Evolutionary conservation across 2,113 vertebrate species (phyloP).

Genomic region (Gadus macrocephalus): DNA sequence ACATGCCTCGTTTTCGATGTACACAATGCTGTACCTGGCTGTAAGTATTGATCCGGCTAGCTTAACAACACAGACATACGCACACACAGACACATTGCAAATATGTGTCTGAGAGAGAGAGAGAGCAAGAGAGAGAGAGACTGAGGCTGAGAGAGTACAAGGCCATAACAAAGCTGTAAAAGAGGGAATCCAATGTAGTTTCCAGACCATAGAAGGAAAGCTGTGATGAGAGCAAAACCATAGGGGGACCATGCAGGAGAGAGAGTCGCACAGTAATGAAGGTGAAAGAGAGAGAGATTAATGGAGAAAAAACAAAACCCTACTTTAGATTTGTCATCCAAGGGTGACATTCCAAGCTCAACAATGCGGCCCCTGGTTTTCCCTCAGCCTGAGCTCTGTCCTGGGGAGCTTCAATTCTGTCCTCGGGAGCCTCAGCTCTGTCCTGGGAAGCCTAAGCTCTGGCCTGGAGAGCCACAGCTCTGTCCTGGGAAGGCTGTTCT

Average conservation of each 20-base stretch:
- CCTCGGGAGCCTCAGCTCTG: too few relatives aligned
- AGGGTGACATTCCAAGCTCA: too few relatives aligned
- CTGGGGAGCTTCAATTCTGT: too few relatives aligned
- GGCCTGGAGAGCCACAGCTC: too few relatives aligned
- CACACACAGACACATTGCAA: neutral
- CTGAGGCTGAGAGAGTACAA: neutral
- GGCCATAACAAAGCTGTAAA: conserved; percentile 2
- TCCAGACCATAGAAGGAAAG: conserved; percentile 56
- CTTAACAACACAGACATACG: conserved; percentile 10
- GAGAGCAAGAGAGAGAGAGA: conserved; percentile 22
- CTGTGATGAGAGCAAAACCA: conserved; percentile 38
- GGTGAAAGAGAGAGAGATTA: conserved; percentile 7
- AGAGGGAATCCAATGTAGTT: conserved; percentile 30
- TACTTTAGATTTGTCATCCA: too few relatives aligned
- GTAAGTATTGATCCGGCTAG: conserved; percentile 76
- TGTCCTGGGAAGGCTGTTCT: too few relatives aligned
- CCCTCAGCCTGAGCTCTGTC: too few relatives aligned
- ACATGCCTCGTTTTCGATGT: conserved; percentile 97
- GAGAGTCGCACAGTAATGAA: neutral
- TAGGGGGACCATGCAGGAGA: conserved; percentile 36
- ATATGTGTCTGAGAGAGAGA: neutral
- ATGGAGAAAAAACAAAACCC: neutral
- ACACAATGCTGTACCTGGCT: conserved; percentile 95
- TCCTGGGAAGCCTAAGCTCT: too few relatives aligned
- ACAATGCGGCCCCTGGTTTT: too few relatives aligned